These are phyloP conservation scores for Drosophila ezoana DNA, from an alignment of 2,888 invertebrate species.

Conservation along the genomic window DNA sequence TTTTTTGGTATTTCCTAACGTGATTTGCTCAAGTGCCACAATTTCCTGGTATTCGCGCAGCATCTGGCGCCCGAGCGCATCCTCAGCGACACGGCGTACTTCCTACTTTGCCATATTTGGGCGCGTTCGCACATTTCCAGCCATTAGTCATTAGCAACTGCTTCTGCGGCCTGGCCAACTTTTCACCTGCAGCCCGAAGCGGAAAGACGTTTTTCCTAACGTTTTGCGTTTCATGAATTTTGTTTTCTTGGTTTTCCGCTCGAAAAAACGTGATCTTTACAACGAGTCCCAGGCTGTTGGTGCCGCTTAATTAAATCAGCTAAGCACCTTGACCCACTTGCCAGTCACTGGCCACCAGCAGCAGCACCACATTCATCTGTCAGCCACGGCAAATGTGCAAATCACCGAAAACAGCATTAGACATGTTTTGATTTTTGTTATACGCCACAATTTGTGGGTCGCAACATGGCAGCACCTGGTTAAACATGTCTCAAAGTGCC, in stretches of 20 bases:
- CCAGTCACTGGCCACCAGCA: constrained; percentile 40
- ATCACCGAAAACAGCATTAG: constrained; percentile 68
- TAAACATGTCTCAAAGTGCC: constrained; percentile 29
- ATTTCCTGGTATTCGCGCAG: constrained; percentile 64
- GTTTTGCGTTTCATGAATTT: constrained; percentile 44
- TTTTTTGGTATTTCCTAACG: constrained; percentile 70
- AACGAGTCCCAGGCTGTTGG: constrained; percentile 29
- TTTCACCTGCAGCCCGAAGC: constrained; percentile 54
- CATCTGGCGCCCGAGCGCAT: constrained; percentile 54
- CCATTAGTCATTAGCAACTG: constrained; percentile 63
- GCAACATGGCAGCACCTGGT: constrained; percentile 33
- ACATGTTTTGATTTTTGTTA: constrained; percentile 49
- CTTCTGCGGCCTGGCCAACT: constrained; percentile 41
- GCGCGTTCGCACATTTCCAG: constrained; percentile 41
- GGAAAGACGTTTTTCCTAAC: constrained; percentile 7
- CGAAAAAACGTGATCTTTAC: constrained; percentile 64
- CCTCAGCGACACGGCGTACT: constrained; percentile 52
- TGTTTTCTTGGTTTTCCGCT: constrained; percentile 54
- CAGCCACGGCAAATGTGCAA: constrained; percentile 61
- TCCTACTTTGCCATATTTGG: constrained; percentile 61
- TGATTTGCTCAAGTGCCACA: constrained; percentile 57
- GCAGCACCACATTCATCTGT: constrained; percentile 39
- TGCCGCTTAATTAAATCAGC: constrained; percentile 70
- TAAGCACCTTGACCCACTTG: constrained; percentile 77
- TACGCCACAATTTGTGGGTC: constrained; percentile 28